These are phyloP conservation scores for Sorex araneus DNA, from an alignment of 2,113 vertebrate genomes.

Conservation along the genomic window DNA sequence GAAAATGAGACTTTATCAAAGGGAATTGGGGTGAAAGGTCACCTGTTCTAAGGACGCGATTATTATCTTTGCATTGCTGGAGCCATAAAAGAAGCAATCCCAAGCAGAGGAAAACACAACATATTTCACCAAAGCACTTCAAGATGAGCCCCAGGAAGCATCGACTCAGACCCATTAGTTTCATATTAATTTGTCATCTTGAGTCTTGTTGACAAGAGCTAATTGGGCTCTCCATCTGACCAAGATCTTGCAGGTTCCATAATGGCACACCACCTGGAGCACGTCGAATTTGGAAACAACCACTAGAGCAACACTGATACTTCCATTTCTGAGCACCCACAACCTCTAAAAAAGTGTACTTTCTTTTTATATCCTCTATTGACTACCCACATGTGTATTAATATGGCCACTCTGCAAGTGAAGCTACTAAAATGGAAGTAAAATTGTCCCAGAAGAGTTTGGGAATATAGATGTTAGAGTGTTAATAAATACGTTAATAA, in stretches of 20 bases:
- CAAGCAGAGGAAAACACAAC: conserved; percentile 92
- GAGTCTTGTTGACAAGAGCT: conserved; percentile 85
- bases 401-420: neutral
- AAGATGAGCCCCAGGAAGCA: conserved; percentile 92
- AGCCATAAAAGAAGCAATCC: conserved; percentile 93
- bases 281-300: neutral
- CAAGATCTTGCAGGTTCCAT: conserved; percentile 68
- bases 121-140: conserved; percentile 92
- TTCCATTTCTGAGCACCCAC: neutral
- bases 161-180: conserved; percentile 84
- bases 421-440: neutral
- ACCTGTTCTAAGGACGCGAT: conserved; percentile 89
- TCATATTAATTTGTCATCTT: conserved; percentile 87
- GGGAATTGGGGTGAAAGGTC: conserved; percentile 90
- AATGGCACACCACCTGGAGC: conserved; percentile 54
- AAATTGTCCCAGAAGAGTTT: neutral
- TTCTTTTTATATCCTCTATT: neutral
- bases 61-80: conserved; percentile 92
- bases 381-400: neutral
- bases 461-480: neutral
- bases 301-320: neutral
- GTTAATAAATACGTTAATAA: neutral
- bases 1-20: conserved; percentile 93
- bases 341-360: neutral
- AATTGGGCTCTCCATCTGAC: conserved; percentile 75